phyloP scores from a whole-genome alignment of 2,888 invertebrate genomes.

The Drosophila melanosoma region DNA sequence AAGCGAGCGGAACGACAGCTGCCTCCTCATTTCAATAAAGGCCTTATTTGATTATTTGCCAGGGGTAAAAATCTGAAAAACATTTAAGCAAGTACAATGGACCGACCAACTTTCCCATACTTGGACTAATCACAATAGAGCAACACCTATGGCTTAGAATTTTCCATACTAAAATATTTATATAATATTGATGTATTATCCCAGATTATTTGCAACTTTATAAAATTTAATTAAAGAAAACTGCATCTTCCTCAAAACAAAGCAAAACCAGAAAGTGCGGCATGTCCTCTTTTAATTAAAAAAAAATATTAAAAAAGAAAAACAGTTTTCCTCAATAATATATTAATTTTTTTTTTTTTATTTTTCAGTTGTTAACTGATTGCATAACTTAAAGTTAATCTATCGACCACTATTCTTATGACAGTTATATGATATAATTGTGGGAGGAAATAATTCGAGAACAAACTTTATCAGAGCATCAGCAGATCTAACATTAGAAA shows the following conservation, averaged over 20 bases:
- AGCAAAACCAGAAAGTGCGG: not conserved
- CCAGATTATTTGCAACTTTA: not conserved
- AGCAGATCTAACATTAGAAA: not conserved
- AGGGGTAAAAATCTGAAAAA: slow-evolving; percentile 4
- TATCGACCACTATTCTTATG: not conserved
- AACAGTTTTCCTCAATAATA: too few species aligned
- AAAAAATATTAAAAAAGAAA: too few species aligned
- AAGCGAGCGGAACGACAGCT: slow-evolving; percentile 43
- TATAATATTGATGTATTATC: not conserved
- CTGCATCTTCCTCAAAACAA: not conserved
- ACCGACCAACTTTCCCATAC: slow-evolving; percentile 8
- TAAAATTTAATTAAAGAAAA: not conserved
- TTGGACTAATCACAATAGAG: slow-evolving; percentile 1
- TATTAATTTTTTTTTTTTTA: too few species aligned
- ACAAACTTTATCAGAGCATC: not conserved
- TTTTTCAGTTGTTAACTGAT: too few species aligned
- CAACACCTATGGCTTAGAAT: not conserved
- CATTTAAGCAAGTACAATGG: slow-evolving; percentile 9
- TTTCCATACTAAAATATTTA: not conserved
- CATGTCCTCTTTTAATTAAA: too few species aligned
- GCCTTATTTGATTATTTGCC: slow-evolving; percentile 36
- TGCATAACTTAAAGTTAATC: too few species aligned
- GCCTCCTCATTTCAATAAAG: slow-evolving; percentile 57
- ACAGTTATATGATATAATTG: not conserved
- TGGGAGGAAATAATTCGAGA: not conserved